phyloP scores from a whole-genome alignment of 2,113 vertebrate species.

The Cygnus atratus region DNA sequence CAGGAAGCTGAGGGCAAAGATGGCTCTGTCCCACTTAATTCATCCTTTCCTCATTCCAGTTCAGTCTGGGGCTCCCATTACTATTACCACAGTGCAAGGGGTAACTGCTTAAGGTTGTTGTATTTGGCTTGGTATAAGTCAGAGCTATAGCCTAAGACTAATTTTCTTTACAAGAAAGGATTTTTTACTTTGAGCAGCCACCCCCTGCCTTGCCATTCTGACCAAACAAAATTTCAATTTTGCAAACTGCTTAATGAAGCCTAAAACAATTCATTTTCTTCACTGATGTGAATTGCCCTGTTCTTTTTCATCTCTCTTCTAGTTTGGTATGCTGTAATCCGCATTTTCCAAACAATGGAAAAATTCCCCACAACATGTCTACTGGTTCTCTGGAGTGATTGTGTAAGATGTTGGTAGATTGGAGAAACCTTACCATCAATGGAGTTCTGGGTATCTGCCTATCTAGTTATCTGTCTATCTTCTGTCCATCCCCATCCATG shows the following conservation, averaged over 20 bases:
- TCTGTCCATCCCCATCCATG: too few relatives aligned
- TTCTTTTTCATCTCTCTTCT: slow-evolving; percentile 11
- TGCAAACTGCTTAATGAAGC: not conserved
- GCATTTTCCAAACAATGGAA: not conserved
- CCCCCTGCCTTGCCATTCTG: not conserved
- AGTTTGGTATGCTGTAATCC: not conserved
- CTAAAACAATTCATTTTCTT: not conserved
- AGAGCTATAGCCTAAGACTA: not conserved
- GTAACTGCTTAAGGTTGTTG: not conserved
- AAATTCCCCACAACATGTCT: not conserved
- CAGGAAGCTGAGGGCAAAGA: not conserved
- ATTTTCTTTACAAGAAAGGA: slow-evolving; percentile 27
- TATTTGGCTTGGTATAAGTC: not conserved
- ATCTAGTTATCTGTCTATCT: too few relatives aligned
- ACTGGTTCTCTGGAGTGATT: not conserved
- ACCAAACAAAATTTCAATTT: slow-evolving; percentile 15
- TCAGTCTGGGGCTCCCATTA: not conserved
- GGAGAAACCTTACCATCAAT: not conserved
- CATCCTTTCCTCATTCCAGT: not conserved
- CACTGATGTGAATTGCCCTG: slow-evolving; percentile 10
- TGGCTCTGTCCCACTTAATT: not conserved
- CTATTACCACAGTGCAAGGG: rapidly evolving
- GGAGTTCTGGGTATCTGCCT: not conserved
- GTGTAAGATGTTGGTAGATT: not conserved
- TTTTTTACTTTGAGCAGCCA: not conserved